Conservation (phyloP, 2,888 invertebrate species). For the Rambutsinella grinnellia region DNA sequence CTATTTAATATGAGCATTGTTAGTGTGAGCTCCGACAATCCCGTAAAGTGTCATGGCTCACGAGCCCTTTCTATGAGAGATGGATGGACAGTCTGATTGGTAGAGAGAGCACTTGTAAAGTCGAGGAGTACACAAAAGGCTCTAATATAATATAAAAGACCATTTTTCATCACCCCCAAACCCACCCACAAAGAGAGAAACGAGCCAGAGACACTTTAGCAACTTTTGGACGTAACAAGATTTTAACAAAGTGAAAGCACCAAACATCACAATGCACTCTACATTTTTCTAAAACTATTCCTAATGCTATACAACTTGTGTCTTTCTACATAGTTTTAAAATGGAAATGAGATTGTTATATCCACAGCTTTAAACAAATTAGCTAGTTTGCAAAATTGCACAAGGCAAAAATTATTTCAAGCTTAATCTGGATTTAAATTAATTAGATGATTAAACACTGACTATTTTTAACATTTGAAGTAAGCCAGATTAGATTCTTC, state of each 20-base stretch:
- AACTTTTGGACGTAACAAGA: conserved; percentile 34
- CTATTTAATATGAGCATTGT: background rate
- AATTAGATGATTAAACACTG: no score
- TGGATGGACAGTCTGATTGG: conserved; percentile 21
- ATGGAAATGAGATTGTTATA: no score
- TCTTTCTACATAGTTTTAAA: no score
- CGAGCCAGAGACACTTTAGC: background rate
- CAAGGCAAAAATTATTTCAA: no score
- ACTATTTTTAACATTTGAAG: no score
- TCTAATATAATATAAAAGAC: conserved; percentile 16
- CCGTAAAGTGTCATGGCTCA: conserved; percentile 10
- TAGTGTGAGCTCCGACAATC: conserved; percentile 30
- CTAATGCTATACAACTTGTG: no score
- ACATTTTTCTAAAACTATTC: no score
- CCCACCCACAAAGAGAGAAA: conserved; percentile 4
- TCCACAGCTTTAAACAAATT: no score
- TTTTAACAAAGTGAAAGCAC: conserved; percentile 53
- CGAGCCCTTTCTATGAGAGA: background rate
- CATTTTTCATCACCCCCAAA: conserved; percentile 43
- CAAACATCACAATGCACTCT: conserved; percentile 53
- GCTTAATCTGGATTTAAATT: no score
- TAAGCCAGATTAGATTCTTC: no score
- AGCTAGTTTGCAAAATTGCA: no score
- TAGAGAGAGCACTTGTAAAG: conserved; percentile 27
- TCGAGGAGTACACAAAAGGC: conserved; percentile 20